phyloP scores from a whole-genome alignment of 2,797 vertebrate genomes.

The Peromyscus melanophrys region DNA sequence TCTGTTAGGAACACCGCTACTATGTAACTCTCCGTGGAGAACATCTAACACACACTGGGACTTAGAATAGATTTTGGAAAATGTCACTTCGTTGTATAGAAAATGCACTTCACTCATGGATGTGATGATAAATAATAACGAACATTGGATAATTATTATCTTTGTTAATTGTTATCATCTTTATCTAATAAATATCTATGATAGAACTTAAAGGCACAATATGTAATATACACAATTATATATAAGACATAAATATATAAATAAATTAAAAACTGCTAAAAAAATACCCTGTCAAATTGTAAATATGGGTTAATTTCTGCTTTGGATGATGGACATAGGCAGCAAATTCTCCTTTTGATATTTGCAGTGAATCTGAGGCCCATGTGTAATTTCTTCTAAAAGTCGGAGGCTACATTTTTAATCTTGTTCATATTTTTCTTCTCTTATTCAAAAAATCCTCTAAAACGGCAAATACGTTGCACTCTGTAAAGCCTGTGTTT shows the following conservation, averaged over 20 bases:
- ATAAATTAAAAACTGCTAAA: constrained; percentile 13
- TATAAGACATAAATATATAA: background rate
- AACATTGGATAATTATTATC: constrained; percentile 29
- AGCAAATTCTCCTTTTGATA: background rate
- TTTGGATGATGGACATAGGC: background rate
- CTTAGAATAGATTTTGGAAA: background rate
- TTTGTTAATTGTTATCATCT: constrained; percentile 30
- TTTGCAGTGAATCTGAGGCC: background rate
- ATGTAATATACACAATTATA: background rate
- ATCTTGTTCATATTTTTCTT: constrained; percentile 28
- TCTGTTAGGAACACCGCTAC: background rate
- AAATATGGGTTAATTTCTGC: background rate
- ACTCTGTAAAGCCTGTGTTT: constrained; percentile 40
- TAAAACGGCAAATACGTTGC: background rate
- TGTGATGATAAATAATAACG: constrained; percentile 8
- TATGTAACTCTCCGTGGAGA: background rate
- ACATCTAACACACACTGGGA: background rate
- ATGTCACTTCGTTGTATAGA: background rate
- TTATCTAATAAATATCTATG: background rate
- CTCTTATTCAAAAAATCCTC: constrained; percentile 21
- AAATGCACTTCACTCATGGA: background rate
- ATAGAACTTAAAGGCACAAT: constrained; percentile 5
- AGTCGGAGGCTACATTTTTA: constrained; percentile 19
- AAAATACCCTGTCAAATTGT: background rate
- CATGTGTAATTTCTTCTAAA: background rate